phyloP scores from a whole-genome alignment of 2,797 vertebrate species.

The Morelia viridis region DNA sequence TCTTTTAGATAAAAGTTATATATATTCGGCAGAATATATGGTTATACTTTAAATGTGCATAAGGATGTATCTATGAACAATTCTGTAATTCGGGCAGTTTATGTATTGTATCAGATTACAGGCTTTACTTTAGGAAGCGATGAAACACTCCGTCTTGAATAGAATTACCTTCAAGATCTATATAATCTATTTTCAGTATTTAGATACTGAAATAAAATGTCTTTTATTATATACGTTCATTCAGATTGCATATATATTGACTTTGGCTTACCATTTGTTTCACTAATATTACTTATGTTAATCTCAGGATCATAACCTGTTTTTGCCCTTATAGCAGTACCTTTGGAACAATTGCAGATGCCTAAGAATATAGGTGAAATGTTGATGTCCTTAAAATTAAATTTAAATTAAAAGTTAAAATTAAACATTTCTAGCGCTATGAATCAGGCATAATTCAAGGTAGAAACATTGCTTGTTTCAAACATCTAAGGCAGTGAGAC shows the following conservation, averaged over 20 bases:
- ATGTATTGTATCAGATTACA: neutral
- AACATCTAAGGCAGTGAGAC: neutral
- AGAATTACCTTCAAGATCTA: slow-evolving; percentile 9
- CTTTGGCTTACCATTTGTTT: slow-evolving; percentile 69
- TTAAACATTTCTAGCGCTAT: slow-evolving; percentile 19
- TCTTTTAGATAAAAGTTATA: slow-evolving; percentile 8
- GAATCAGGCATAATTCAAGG: neutral
- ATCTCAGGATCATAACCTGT: slow-evolving; percentile 76
- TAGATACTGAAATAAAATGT: slow-evolving; percentile 47
- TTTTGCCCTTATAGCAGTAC: slow-evolving; percentile 71
- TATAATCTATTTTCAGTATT: slow-evolving; percentile 47
- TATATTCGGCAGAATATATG: slow-evolving; percentile 42
- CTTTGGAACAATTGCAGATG: slow-evolving; percentile 73
- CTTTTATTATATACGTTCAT: slow-evolving; percentile 18
- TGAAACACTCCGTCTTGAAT: neutral
- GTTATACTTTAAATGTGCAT: slow-evolving; percentile 30
- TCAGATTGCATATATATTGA: slow-evolving; percentile 66
- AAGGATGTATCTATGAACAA: slow-evolving; percentile 7
- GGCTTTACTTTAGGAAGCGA: neutral
- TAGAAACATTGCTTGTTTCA: neutral
- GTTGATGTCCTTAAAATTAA: slow-evolving; percentile 68
- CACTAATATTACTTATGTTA: slow-evolving; percentile 58
- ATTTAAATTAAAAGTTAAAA: slow-evolving; percentile 59
- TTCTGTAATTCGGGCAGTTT: neutral
- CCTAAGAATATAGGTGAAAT: slow-evolving; percentile 72